Conservation (phyloP, 1,140 invertebrate genomes). For the Episyrphus balteatus region DNA sequence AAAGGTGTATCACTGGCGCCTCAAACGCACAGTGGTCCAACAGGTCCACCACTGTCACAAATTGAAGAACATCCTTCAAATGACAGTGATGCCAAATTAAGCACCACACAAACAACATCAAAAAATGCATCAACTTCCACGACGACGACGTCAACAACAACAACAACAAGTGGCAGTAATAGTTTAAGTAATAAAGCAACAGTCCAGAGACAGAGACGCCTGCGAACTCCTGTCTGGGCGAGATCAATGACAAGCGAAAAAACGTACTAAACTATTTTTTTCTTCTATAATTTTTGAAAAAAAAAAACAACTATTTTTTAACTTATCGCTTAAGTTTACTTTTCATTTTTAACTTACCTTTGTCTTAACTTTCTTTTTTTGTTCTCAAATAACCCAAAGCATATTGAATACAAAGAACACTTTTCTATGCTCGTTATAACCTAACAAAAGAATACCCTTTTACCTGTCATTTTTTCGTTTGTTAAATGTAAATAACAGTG, state of each 20-base stretch:
- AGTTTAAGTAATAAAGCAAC: constrained; percentile 36
- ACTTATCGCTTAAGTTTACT: constrained; percentile 3
- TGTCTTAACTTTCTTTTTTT: neutral
- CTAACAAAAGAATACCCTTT: too few relatives aligned
- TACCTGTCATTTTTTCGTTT: too few relatives aligned
- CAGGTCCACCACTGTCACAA: constrained; percentile 23
- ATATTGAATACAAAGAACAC: too few relatives aligned
- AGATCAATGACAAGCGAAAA: constrained; percentile 45
- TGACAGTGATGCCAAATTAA: constrained; percentile 3
- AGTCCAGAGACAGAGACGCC: constrained; percentile 43
- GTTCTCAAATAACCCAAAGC: too few relatives aligned
- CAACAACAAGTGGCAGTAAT: constrained; percentile 24
- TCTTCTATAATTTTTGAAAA: neutral
- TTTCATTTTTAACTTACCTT: neutral
- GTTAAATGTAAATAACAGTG: too few relatives aligned
- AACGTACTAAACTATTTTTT: constrained; percentile 22
- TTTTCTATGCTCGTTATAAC: too few relatives aligned
- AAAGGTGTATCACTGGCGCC: constrained; percentile 22
- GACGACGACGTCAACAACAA: constrained; percentile 4
- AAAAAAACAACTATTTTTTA: constrained; percentile 3
- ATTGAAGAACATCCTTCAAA: neutral
- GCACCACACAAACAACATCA: constrained; percentile 1
- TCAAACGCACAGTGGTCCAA: constrained; percentile 27
- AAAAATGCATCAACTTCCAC: neutral
- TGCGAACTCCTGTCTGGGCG: constrained; percentile 63